Percentiles rank a stretch among this genome's conserved stretches.
These are phyloP conservation scores for Drosophila melanocephala DNA, from an alignment of 2,888 invertebrate genomes.

Conservation along the genomic window DNA sequence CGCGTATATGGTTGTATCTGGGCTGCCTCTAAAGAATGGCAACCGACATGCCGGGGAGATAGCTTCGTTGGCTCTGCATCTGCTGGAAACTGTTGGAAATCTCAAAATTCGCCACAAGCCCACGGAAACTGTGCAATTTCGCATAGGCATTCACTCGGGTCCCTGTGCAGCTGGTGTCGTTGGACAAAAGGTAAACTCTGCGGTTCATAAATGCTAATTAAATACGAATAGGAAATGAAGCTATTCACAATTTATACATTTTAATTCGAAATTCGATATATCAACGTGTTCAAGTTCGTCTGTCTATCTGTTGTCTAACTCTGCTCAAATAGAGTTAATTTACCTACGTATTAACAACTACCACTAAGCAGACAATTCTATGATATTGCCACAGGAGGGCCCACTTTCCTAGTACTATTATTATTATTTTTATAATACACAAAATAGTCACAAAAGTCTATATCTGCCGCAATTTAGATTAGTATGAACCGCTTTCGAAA, in stretches of 20 bases:
- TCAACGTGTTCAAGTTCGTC: too few species aligned
- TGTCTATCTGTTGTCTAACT: neutral
- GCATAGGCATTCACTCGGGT: conserved; percentile 91
- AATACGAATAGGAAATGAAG: neutral
- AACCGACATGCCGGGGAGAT: conserved; percentile 92
- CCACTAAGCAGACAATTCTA: too few species aligned
- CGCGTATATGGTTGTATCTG: conserved; percentile 93
- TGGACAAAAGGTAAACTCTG: conserved; percentile 86
- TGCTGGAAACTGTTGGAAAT: conserved; percentile 89
- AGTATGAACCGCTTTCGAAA: too few species aligned
- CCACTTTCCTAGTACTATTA: too few species aligned
- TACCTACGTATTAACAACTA: neutral
- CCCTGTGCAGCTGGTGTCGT: conserved; percentile 94
- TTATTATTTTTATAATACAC: too few species aligned
- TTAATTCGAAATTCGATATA: neutral
- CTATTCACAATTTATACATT: neutral
- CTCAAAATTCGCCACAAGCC: conserved; percentile 89
- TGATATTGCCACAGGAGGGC: neutral
- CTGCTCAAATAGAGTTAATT: neutral
- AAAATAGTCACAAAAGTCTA: too few species aligned
- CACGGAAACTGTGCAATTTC: conserved; percentile 89
- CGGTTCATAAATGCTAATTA: neutral
- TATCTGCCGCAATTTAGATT: too few species aligned
- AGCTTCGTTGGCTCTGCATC: conserved; percentile 91
- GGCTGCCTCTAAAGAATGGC: conserved; percentile 90